phyloP scores from a whole-genome alignment of 1,140 invertebrate species.

The Plectus sambesii region DNA sequence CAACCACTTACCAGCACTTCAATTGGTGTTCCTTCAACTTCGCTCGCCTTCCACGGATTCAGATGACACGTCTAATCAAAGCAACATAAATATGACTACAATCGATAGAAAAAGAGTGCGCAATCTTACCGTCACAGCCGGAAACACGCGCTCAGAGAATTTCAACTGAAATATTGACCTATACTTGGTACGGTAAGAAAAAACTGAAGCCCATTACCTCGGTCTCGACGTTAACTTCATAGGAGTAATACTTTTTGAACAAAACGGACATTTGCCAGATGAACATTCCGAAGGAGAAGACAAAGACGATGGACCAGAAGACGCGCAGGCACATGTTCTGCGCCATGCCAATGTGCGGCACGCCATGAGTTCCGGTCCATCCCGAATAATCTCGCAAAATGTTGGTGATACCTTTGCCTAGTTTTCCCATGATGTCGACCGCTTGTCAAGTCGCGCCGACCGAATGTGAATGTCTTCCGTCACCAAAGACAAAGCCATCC shows the following conservation, averaged over 20 bases:
- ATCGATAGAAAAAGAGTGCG: no score
- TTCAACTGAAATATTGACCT: conserved; percentile 20
- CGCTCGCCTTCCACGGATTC: conserved; percentile 27
- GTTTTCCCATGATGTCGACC: no score
- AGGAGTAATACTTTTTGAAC: conserved; percentile 18
- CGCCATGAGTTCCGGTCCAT: conserved; percentile 29
- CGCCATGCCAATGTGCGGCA: conserved; percentile 28
- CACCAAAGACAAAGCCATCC: no score
- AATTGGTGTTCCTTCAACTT: conserved; percentile 5
- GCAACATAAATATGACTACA: no score
- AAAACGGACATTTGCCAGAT: conserved; percentile 21
- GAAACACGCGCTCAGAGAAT: conserved; percentile 27
- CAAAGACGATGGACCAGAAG: conserved; percentile 23
- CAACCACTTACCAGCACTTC: conserved; percentile 7
- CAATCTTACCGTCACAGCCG: conserved; percentile 28
- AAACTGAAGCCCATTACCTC: conserved; percentile 9
- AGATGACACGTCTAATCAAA: no score
- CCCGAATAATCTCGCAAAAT: conserved; percentile 25
- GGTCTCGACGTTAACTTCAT: conserved; percentile 25
- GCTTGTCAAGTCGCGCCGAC: no score
- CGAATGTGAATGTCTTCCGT: no score
- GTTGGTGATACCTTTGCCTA: no score
- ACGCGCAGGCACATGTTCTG: conserved; percentile 15
- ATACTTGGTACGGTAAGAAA: conserved; percentile 1
- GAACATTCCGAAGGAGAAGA: conserved; percentile 18